These are phyloP conservation scores for Mesitornis unicolor DNA, from an alignment of 2,113 vertebrate genomes.

Conservation along the genomic window DNA sequence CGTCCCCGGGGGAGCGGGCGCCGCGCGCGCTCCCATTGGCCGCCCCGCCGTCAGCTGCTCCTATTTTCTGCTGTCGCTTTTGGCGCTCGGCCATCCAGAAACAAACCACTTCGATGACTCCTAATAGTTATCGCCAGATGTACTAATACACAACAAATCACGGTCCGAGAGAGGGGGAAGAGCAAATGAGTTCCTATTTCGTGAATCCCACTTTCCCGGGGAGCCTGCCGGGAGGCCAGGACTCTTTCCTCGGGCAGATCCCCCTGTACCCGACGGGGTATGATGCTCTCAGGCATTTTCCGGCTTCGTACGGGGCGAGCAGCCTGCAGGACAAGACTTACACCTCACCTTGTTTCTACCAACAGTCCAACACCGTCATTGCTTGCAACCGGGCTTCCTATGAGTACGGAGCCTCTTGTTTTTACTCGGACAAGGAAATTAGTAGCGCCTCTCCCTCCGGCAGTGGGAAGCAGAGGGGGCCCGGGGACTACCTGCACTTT, in stretches of 20 bases:
- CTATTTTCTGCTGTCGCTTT: constrained; percentile 88
- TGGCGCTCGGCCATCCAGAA: constrained; percentile 89
- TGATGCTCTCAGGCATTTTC: constrained; percentile 84
- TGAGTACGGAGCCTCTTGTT: constrained; percentile 83
- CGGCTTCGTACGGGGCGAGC: constrained; percentile 80
- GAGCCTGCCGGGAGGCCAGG: constrained; percentile 80
- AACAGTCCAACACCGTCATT: constrained; percentile 81
- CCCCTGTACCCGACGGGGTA: constrained; percentile 77
- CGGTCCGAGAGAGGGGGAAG: constrained; percentile 80
- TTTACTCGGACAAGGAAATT: constrained; percentile 83
- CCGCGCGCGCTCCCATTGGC: constrained; percentile 87
- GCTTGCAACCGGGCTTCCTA: constrained; percentile 81
- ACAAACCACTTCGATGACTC: constrained; percentile 88
- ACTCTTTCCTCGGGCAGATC: constrained; percentile 80
- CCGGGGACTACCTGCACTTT: constrained; percentile 80
- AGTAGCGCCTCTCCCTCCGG: constrained; percentile 74
- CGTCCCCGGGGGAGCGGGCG: constrained; percentile 80
- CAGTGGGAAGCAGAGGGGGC: constrained; percentile 76
- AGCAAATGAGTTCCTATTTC: constrained; percentile 88
- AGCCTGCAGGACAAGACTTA: constrained; percentile 83
- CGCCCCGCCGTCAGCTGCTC: constrained; percentile 87
- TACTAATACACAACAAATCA: constrained; percentile 91
- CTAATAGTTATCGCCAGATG: constrained; percentile 90
- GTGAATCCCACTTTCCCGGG: constrained; percentile 85
- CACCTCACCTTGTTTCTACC: constrained; percentile 81